Evolutionary conservation across 1,140 invertebrate genomes (phyloP).

Genomic region (Phenacoccus solenopsis): DNA sequence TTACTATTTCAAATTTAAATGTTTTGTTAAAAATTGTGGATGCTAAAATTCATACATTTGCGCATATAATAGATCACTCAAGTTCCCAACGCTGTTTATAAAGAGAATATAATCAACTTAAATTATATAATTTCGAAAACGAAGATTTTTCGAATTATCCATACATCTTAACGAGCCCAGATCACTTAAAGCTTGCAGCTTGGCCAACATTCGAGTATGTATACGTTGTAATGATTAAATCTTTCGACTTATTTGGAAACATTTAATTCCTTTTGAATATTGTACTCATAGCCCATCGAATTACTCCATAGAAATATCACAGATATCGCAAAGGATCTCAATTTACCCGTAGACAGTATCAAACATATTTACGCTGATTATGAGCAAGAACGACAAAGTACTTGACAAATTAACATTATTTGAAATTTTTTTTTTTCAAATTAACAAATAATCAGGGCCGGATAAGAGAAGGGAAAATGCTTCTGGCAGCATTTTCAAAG

Average conservation of each 20-base stretch:
- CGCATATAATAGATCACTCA: too few relatives aligned
- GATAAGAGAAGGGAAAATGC: too few relatives aligned
- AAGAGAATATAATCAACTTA: too few relatives aligned
- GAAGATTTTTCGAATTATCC: slow-evolving; percentile 23
- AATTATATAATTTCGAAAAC: slow-evolving; percentile 8
- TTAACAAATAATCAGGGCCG: too few relatives aligned
- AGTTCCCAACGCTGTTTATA: too few relatives aligned
- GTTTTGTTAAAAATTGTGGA: too few relatives aligned
- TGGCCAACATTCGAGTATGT: slow-evolving; percentile 38
- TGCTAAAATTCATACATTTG: too few relatives aligned
- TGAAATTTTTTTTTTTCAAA: not conserved
- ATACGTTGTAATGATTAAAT: not conserved
- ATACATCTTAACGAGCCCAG: slow-evolving; percentile 43
- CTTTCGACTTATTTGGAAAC: too few relatives aligned
- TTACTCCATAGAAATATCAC: slow-evolving; percentile 30
- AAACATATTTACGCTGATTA: slow-evolving; percentile 22
- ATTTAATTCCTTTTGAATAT: slow-evolving; percentile 15
- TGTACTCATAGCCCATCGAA: slow-evolving; percentile 32
- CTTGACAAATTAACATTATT: not conserved
- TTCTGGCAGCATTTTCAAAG: too few relatives aligned
- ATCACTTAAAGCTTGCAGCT: slow-evolving; percentile 40
- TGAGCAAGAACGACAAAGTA: slow-evolving; percentile 24
- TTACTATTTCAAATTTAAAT: too few relatives aligned
- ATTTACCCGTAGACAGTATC: not conserved
- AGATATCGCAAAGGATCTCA: slow-evolving; percentile 27